Evolutionary conservation across 2,797 vertebrate species (phyloP).

Genomic region (Orientallactaga sibirica): DNA sequence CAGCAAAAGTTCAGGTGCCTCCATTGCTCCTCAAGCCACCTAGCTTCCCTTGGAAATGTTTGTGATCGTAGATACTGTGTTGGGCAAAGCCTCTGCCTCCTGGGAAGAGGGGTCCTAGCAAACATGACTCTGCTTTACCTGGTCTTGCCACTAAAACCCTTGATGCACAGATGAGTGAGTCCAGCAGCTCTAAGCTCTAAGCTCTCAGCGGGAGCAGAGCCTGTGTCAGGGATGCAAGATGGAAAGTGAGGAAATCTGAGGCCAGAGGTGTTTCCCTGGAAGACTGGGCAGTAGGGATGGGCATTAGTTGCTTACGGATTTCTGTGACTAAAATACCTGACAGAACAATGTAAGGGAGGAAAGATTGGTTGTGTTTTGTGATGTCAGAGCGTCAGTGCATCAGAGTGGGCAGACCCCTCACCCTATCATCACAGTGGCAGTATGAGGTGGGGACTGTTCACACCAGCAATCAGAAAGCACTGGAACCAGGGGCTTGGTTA

Average conservation of each 20-base stretch:
- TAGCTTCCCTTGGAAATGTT: conserved; percentile 27
- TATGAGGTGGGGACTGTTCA: not conserved
- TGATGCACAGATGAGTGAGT: not conserved
- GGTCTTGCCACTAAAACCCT: not conserved
- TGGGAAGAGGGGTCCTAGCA: not conserved
- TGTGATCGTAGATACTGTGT: not conserved
- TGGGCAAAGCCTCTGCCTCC: not conserved
- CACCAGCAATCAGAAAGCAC: not conserved
- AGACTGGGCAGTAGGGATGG: not conserved
- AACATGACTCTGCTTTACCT: not conserved
- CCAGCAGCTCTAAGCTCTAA: not conserved
- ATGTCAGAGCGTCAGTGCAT: not conserved
- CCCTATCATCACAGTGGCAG: too few relatives aligned
- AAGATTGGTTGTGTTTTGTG: not conserved
- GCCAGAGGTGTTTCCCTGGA: not conserved
- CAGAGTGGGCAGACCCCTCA: not conserved
- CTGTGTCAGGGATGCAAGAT: not conserved
- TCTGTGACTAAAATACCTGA: not conserved
- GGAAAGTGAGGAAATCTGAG: not conserved
- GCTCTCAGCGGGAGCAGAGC: not conserved
- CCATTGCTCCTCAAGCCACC: not conserved
- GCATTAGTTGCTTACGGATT: not conserved
- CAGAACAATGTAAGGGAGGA: not conserved
- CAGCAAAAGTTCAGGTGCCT: conserved; percentile 19
- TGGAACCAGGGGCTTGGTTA: not conserved